phyloP scores from a whole-genome alignment of 2,797 vertebrate species.

The Paedocypris micromegethes region DNA sequence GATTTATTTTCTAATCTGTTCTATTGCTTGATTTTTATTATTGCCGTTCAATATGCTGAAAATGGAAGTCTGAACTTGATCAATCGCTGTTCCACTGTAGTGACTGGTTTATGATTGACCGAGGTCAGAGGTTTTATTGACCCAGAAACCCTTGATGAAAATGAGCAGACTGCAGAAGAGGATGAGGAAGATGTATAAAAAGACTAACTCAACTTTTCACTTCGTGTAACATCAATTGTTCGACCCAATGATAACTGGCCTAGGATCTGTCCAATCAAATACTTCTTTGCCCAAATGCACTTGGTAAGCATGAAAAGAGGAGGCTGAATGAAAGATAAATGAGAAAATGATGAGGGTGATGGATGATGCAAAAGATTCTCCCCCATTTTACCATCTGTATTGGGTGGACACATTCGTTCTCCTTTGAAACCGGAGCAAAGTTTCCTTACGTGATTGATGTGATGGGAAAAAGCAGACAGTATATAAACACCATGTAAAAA shows the following conservation, averaged over 20 bases:
- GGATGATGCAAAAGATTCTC: constrained; percentile 46
- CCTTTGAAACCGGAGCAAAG: constrained; percentile 47
- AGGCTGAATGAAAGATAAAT: constrained; percentile 57
- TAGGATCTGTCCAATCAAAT: constrained; percentile 62
- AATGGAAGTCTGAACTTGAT: constrained; percentile 72
- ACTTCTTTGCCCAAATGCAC: constrained; percentile 42
- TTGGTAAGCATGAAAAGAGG: constrained; percentile 49
- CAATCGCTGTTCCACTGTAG: constrained; percentile 57
- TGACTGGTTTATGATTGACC: constrained; percentile 69
- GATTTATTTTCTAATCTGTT: constrained; percentile 57
- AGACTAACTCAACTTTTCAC: constrained; percentile 38
- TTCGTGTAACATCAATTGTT: constrained; percentile 55
- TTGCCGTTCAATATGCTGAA: constrained; percentile 52
- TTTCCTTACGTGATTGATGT: constrained; percentile 65
- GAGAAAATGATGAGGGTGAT: constrained; percentile 50
- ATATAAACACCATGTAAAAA: constrained; percentile 1
- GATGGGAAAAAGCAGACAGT: constrained; percentile 16
- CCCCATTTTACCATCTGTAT: constrained; percentile 62
- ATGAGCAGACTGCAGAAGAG: constrained; percentile 54
- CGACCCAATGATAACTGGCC: constrained; percentile 59
- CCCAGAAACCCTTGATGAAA: constrained; percentile 65
- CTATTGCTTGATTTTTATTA: constrained; percentile 61
- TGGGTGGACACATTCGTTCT: constrained; percentile 54
- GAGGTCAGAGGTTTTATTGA: constrained; percentile 70
- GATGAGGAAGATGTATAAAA: constrained; percentile 42